phyloP scores from a whole-genome alignment of 2,797 vertebrate species.

The Phataginus tetradactyla region DNA sequence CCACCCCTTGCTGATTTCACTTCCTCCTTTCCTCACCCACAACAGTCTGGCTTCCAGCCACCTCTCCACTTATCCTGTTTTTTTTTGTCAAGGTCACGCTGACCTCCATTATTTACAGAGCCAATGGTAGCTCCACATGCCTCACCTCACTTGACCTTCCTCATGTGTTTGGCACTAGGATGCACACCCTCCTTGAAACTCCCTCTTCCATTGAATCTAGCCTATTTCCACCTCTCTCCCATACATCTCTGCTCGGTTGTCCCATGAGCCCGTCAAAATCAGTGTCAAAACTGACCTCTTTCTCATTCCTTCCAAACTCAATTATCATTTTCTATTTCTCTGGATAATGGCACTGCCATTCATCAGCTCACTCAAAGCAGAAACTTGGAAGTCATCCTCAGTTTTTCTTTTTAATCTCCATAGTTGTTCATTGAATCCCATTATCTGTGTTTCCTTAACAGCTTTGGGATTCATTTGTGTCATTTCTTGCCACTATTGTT shows the following conservation, averaged over 20 bases:
- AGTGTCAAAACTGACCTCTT: background rate
- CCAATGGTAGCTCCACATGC: constrained; percentile 1
- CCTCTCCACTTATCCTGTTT: constrained; percentile 45
- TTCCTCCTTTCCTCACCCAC: constrained; percentile 62
- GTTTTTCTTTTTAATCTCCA: background rate
- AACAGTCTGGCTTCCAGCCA: constrained; percentile 74
- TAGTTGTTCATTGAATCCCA: background rate
- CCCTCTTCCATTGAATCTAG: background rate
- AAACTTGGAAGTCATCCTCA: background rate
- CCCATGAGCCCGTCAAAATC: background rate
- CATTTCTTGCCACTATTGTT: background rate
- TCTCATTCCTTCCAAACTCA: constrained; percentile 26
- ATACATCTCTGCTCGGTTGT: background rate
- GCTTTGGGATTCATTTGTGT: background rate
- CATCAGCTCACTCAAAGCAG: background rate
- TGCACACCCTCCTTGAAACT: background rate
- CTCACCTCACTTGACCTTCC: constrained; percentile 70
- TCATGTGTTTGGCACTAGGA: constrained; percentile 3
- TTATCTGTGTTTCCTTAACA: background rate
- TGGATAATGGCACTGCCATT: background rate
- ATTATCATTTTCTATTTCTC: background rate
- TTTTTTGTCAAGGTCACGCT: constrained; percentile 63
- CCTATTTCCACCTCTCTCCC: constrained; percentile 20
- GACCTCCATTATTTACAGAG: constrained; percentile 69
- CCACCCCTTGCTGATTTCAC: constrained; percentile 75